Percentiles rank a stretch among this genome's conserved stretches.
phyloP scores from a whole-genome alignment of 2,797 vertebrate genomes.

The Takifugu rubripes region DNA sequence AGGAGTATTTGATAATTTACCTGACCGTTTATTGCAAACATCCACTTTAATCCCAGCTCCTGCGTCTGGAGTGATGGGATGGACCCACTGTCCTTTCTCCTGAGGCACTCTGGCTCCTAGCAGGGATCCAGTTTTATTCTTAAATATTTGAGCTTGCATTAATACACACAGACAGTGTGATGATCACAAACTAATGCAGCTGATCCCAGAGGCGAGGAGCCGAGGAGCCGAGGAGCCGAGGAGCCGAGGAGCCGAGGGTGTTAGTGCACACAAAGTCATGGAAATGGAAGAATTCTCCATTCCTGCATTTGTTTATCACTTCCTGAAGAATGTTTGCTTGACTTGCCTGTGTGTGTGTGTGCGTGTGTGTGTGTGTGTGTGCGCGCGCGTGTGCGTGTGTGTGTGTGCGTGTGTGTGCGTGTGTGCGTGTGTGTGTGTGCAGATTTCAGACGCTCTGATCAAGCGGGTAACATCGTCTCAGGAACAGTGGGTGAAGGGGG shows the following conservation, averaged over 20 bases:
- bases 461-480: slow-evolving; percentile 92
- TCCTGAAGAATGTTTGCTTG: too few species aligned
- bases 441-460: slow-evolving; percentile 97
- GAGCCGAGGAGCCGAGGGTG: too few species aligned
- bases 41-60: not conserved
- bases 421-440: slow-evolving; percentile 12
- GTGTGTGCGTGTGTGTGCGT: too few species aligned
- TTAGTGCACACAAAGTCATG: not conserved
- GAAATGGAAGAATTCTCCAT: slow-evolving; percentile 1
- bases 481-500: slow-evolving; percentile 97
- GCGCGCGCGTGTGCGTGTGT: too few species aligned
- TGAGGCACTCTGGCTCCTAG: slow-evolving; percentile 8
- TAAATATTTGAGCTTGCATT: slow-evolving; percentile 55
- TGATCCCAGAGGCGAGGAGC: not conserved
- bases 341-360: too few species aligned
- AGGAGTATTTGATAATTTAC: slow-evolving; percentile 1
- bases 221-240: too few species aligned
- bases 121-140: slow-evolving; percentile 22
- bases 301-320: not conserved
- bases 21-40: not conserved
- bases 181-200: slow-evolving; percentile 10
- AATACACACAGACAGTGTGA: slow-evolving; percentile 25
- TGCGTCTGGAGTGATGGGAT: not conserved
- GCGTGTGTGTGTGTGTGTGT: too few species aligned
- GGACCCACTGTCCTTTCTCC: not conserved